Evolutionary conservation across 2,797 vertebrate genomes (phyloP).

Genomic region (Pipistrellus pipistrellus): DNA sequence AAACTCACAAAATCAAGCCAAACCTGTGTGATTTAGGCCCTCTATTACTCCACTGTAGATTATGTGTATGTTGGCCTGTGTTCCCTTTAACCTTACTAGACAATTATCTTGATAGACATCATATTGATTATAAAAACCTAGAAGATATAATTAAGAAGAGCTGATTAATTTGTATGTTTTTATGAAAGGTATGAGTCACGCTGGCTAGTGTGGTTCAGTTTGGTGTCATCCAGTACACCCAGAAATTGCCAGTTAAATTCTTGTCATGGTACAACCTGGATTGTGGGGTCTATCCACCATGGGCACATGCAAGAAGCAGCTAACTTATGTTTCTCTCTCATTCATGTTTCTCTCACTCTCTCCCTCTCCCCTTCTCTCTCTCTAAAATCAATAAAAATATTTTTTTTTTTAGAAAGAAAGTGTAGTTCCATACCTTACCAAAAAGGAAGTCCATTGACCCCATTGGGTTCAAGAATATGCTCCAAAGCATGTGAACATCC

Average conservation of each 20-base stretch:
- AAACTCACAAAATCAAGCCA: neutral
- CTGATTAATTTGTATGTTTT: neutral
- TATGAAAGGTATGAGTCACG: neutral
- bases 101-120: neutral
- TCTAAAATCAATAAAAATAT: neutral
- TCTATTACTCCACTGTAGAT: neutral
- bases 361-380: too few relatives aligned
- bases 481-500: neutral
- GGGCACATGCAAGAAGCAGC: neutral
- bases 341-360: neutral
- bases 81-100: neutral
- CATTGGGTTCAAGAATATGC: neutral
- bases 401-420: neutral
- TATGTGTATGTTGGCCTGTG: neutral
- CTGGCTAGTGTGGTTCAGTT: neutral
- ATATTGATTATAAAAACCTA: neutral
- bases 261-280: neutral
- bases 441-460: neutral
- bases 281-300: neutral
- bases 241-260: neutral
- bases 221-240: neutral
- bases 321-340: neutral
- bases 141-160: neutral
- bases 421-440: neutral
- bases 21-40: neutral